These are phyloP conservation scores for Brenthis hecate DNA, from an alignment of 2,888 invertebrate species.

Conservation along the genomic window DNA sequence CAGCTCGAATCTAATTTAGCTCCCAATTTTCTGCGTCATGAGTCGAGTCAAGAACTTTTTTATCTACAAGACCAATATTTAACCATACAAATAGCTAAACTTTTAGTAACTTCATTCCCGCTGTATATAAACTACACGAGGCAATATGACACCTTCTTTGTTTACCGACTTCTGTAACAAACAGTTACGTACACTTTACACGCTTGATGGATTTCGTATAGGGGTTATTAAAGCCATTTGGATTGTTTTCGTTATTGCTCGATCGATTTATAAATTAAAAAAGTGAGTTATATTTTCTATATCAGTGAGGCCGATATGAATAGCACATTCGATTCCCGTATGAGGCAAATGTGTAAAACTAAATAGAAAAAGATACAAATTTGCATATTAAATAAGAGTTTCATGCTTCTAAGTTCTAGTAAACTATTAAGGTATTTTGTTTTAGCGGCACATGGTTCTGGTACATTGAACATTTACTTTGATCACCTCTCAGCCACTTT, in stretches of 20 bases:
- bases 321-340: not conserved
- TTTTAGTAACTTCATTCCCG: slow-evolving; percentile 15
- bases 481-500: not conserved
- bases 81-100: slow-evolving; percentile 30
- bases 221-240: not conserved
- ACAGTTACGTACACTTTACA: slow-evolving; percentile 2
- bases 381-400: too few species aligned
- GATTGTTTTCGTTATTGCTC: slow-evolving; percentile 1
- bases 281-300: too few species aligned
- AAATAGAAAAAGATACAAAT: too few species aligned
- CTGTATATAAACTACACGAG: slow-evolving; percentile 21
- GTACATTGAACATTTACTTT: slow-evolving; percentile 13
- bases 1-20: slow-evolving; percentile 10
- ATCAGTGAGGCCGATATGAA: not conserved
- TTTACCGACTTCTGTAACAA: slow-evolving; percentile 25
- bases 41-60: slow-evolving; percentile 33
- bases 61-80: slow-evolving; percentile 33
- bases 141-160: slow-evolving; percentile 22
- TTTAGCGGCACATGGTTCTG: not conserved
- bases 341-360: not conserved
- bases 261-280: not conserved
- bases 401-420: too few species aligned
- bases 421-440: not conserved
- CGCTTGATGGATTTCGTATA: slow-evolving; percentile 14
- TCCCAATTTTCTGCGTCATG: slow-evolving; percentile 22